Base-by-base conservation (phyloP, 2,113 vertebrate species). In the Alethe castanea region DNA sequence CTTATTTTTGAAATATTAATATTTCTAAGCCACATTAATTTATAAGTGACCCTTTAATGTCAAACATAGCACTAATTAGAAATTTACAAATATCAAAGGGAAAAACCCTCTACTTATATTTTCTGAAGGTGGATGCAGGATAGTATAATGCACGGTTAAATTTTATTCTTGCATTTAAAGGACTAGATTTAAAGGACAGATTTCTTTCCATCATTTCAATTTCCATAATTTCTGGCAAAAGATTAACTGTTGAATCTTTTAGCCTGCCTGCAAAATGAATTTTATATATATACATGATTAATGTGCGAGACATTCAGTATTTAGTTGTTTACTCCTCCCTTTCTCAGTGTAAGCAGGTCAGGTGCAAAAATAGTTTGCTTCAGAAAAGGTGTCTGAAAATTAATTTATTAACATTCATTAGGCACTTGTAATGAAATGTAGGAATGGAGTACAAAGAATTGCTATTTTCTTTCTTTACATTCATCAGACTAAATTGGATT, bases 361-460 rank as follows among this genome's bases (percentile, higher is more conserved):
- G 82, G 28, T 88, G 62, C 9, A 93, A 93, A 95, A 94, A 73
- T 35, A 73, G 29, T 80, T 84, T 56, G 7, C 47, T 80, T 86
- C 67, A 81, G 67, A 90, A 94, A 74, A 86, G 47, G 14, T 78
- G 53, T 56, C 80, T 84, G 82, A 84, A 85, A 92, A 94, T 88
- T 88, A 88, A 80, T 81, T 93, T 64, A 88, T 92, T 94, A 90
- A 71, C 53, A 45, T 88, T 74, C 44, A 71, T 96, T 92, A 96
- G 48, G 31, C 4, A 13, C 31, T 90, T 5, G 0, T 73, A 93
- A 95, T 76, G 67, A 92, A 92, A 83, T 78, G 48, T 48, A 72
- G 89, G 48, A 86, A 52, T 24, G 20, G 44, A 71, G 31, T 78
- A 82, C 67, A 90, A 93, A 81, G 47, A 88, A 67, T 38, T n/a